Conservation (phyloP, 2,797 vertebrate genomes). For the Monodelphis domestica region DNA sequence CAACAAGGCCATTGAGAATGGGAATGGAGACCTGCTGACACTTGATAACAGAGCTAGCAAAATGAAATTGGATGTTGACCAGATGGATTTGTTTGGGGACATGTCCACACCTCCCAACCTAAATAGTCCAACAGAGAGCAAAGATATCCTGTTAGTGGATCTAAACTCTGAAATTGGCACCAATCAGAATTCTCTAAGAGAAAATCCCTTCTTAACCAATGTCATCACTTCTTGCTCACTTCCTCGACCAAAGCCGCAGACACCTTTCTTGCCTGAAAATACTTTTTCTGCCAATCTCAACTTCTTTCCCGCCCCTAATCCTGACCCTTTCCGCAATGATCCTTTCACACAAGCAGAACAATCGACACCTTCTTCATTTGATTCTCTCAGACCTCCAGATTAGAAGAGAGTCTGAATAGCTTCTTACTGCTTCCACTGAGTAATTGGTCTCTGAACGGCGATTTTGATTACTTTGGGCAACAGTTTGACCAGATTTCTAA, state of each 20-base stretch:
- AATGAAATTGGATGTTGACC: constrained; percentile 86
- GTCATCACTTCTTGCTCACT: constrained; percentile 86
- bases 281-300: constrained; percentile 90
- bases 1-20: constrained; percentile 89
- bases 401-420: constrained; percentile 82
- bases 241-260: constrained; percentile 86
- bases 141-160: constrained; percentile 97
- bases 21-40: constrained; percentile 82
- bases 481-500: constrained; percentile 92
- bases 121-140: no score
- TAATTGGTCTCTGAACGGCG: constrained; percentile 86
- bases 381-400: constrained; percentile 83
- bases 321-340: constrained; percentile 95
- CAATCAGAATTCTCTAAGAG: constrained; percentile 95
- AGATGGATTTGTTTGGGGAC: no score
- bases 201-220: constrained; percentile 89
- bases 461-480: constrained; percentile 87
- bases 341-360: constrained; percentile 88
- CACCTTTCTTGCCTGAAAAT: constrained; percentile 86
- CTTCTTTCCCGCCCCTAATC: constrained; percentile 94
- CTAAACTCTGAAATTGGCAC: constrained; percentile 95
- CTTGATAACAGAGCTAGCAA: constrained; percentile 84
- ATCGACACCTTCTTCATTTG: constrained; percentile 82
- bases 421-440: constrained; percentile 76
- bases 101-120: no score